Conservation (phyloP, 2,888 invertebrate species). For the Chrysolina americana region DNA sequence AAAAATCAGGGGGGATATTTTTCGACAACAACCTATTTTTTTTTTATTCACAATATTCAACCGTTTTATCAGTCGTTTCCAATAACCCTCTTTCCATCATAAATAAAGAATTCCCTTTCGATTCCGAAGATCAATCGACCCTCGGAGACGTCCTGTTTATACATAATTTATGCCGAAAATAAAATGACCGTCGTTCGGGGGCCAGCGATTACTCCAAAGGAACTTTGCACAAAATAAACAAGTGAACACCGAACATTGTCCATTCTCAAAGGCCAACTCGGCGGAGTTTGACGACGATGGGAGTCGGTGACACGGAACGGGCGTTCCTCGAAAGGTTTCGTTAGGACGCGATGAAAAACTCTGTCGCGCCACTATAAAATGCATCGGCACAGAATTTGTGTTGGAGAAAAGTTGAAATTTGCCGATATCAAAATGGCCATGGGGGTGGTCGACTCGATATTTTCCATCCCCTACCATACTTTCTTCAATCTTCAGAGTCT, state of each 20-base stretch:
- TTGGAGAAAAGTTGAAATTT: background rate
- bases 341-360: slow-evolving; percentile 30
- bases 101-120: background rate
- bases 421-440: too few species aligned
- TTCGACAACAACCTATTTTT: too few species aligned
- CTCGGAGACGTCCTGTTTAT: background rate
- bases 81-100: background rate
- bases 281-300: slow-evolving; percentile 27
- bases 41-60: background rate
- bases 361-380: slow-evolving; percentile 21
- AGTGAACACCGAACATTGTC: slow-evolving; percentile 28
- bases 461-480: too few species aligned
- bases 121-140: slow-evolving; percentile 13
- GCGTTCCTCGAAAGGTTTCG: slow-evolving; percentile 35
- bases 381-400: background rate
- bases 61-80: background rate
- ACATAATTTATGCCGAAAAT: slow-evolving; percentile 26
- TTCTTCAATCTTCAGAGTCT: too few species aligned
- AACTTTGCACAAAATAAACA: slow-evolving; percentile 40
- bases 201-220: slow-evolving; percentile 17
- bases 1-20: too few species aligned
- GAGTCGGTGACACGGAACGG: slow-evolving; percentile 38
- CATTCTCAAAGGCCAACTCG: slow-evolving; percentile 33
- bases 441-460: too few species aligned
- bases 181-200: slow-evolving; percentile 12